Evolutionary conservation across 2,113 vertebrate genomes (phyloP).

Genomic region (Choloepus hoffmanni): DNA sequence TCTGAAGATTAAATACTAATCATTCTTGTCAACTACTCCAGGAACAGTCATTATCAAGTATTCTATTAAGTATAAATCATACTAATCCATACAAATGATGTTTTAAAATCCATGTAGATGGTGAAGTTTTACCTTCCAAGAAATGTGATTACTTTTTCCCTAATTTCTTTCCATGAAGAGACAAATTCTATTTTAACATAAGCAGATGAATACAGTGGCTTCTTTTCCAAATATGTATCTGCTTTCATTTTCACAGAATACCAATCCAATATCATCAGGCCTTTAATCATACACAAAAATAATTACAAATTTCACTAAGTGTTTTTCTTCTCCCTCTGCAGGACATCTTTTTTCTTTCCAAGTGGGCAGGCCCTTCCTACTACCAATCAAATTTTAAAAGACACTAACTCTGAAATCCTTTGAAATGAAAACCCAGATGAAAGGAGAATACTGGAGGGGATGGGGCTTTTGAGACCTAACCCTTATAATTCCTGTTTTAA

Average conservation of each 20-base stretch:
- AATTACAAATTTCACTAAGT: neutral
- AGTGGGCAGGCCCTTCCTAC: neutral
- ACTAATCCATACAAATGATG: neutral
- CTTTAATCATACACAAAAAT: neutral
- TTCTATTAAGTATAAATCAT: neutral
- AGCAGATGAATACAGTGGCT: neutral
- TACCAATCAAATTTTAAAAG: neutral
- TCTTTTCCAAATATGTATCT: neutral
- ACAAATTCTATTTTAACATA: neutral
- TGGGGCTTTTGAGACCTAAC: neutral
- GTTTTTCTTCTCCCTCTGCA: neutral
- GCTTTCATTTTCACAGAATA: slow-evolving; percentile 20
- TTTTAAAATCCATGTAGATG: slow-evolving; percentile 47
- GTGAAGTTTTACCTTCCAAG: slow-evolving; percentile 45
- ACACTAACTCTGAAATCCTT: slow-evolving; percentile 22
- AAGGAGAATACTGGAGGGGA: neutral
- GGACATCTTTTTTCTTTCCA: slow-evolving; percentile 8
- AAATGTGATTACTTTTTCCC: slow-evolving; percentile 30
- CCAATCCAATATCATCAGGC: neutral
- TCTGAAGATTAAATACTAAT: slow-evolving; percentile 49
- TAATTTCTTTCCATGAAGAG: neutral
- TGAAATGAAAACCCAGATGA: slow-evolving; percentile 38
- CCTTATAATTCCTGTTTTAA: neutral
- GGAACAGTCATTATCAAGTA: neutral
- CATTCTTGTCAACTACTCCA: slow-evolving; percentile 27